phyloP scores from a whole-genome alignment of 2,113 vertebrate genomes.

The Pelecanoides urinatrix region DNA sequence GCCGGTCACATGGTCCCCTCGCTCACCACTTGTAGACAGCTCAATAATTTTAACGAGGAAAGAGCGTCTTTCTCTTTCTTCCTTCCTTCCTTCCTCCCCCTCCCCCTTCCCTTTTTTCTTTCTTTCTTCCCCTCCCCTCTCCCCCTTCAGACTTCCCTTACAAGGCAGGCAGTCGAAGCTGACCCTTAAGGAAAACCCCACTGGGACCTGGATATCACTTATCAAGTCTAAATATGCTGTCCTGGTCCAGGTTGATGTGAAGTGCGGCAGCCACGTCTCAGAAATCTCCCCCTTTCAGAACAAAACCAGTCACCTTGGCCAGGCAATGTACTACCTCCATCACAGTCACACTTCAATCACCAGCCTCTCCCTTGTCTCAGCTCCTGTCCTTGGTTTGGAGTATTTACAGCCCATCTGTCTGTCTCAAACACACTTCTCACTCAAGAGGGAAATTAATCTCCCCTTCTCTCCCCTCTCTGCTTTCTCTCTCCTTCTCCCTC shows the following conservation, averaged over 20 bases:
- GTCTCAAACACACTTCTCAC: conserved; percentile 70
- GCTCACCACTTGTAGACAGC: conserved; percentile 58
- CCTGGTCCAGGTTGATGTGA: conserved; percentile 45
- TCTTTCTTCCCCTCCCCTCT: not conserved
- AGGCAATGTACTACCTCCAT: conserved; percentile 64
- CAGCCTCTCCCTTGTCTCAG: conserved; percentile 74
- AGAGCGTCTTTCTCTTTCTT: not conserved
- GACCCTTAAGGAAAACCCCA: conserved; percentile 53
- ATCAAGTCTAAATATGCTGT: conserved; percentile 43
- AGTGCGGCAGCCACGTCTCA: not conserved
- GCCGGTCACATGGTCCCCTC: conserved; percentile 34
- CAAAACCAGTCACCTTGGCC: conserved; percentile 72
- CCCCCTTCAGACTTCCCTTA: not conserved
- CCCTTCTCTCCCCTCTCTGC: not conserved
- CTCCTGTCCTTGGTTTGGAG: conserved; percentile 71
- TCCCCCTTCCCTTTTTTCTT: not conserved
- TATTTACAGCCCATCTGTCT: conserved; percentile 83
- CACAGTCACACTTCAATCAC: conserved; percentile 78
- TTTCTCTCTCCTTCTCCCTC: not conserved
- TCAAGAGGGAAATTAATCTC: conserved; percentile 65
- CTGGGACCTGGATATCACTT: conserved; percentile 56
- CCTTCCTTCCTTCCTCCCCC: not conserved
- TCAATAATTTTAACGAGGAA: conserved; percentile 70
- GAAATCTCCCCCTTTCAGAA: not conserved
- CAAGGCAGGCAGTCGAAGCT: conserved; percentile 40